These are phyloP conservation scores for Actinia equina DNA, from an alignment of 64 coral and sea anemone genomes.

Conservation along the genomic window DNA sequence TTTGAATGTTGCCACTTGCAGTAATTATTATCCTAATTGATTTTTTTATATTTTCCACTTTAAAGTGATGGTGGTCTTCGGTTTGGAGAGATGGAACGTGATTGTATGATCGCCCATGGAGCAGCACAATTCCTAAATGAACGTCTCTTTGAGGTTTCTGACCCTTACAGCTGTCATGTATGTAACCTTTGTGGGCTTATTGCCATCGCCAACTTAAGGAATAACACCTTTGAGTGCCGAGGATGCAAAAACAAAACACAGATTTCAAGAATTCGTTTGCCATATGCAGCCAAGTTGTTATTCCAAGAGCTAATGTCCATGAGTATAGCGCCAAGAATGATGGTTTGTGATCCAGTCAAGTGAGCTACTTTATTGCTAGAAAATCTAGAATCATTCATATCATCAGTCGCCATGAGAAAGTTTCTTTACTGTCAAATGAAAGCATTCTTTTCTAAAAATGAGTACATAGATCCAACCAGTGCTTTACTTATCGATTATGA, in stretches of 20 bases:
- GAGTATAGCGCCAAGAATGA: slow-evolving; percentile 96
- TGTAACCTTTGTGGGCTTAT: slow-evolving; percentile 97
- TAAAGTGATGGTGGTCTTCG: slow-evolving; percentile 94
- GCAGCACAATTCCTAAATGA: slow-evolving; percentile 98
- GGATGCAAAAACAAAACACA: slow-evolving; percentile 99
- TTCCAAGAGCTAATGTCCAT: slow-evolving; percentile 99
- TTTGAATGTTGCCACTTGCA: too few species aligned
- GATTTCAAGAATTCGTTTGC: slow-evolving; percentile 93
- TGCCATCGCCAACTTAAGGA: slow-evolving; percentile 92
- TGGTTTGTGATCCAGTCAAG: slow-evolving; percentile 86
- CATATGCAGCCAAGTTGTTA: slow-evolving; percentile 91
- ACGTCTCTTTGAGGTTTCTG: slow-evolving; percentile 91
- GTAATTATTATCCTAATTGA: not conserved
- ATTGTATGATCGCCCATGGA: slow-evolving; percentile 98
- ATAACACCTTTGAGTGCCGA: slow-evolving; percentile 94
- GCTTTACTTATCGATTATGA: too few species aligned
- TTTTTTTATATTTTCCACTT: not conserved
- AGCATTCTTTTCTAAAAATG: too few species aligned
- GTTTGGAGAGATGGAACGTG: slow-evolving; percentile 99
- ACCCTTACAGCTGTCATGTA: slow-evolving; percentile 97
- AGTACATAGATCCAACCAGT: too few species aligned
- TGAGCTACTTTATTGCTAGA: not conserved
- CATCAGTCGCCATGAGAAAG: too few species aligned
- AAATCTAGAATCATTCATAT: too few species aligned
- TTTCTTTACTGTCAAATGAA: too few species aligned